Conservation (phyloP, 2,888 invertebrate genomes). For the Ypsolopha scabrella region DNA sequence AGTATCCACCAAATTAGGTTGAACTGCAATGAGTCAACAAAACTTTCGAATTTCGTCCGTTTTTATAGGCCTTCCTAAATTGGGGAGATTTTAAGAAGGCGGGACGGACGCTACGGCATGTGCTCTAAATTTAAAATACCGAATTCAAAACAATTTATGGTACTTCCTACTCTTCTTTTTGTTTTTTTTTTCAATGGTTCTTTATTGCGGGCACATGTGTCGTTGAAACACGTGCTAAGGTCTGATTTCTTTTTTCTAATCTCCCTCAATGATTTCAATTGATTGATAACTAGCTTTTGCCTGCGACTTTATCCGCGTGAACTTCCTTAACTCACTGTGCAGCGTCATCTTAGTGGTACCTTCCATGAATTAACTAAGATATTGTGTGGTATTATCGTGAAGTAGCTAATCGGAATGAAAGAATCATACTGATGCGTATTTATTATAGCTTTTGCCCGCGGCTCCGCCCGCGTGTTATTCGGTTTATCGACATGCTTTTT, state of each 20-base stretch:
- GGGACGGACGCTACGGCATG: slow-evolving; percentile 20
- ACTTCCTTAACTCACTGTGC: too few relatives aligned
- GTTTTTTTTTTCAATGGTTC: slow-evolving; percentile 23
- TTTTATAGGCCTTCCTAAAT: slow-evolving; percentile 6
- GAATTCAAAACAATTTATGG: slow-evolving; percentile 25
- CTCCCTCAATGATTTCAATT: slow-evolving; percentile 2
- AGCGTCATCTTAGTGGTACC: too few relatives aligned
- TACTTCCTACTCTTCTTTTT: slow-evolving; percentile 46
- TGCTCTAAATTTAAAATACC: slow-evolving; percentile 26
- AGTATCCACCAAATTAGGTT: neutral
- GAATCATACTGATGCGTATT: too few relatives aligned
- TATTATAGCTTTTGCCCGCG: too few relatives aligned
- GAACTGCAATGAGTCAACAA: neutral
- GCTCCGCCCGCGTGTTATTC: too few relatives aligned
- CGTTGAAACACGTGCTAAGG: slow-evolving; percentile 33
- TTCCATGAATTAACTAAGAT: too few relatives aligned
- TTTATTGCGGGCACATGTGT: slow-evolving; percentile 32
- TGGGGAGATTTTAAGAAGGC: slow-evolving; percentile 21
- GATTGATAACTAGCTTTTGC: neutral
- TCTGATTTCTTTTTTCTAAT: slow-evolving; percentile 30
- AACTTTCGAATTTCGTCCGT: neutral
- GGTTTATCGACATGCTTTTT: too few relatives aligned
- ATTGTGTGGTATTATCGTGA: too few relatives aligned
- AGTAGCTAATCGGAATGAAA: too few relatives aligned
- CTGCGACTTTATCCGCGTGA: too few relatives aligned